phyloP scores from a whole-genome alignment of 2,113 vertebrate species.

The Asarcornis scutulata region DNA sequence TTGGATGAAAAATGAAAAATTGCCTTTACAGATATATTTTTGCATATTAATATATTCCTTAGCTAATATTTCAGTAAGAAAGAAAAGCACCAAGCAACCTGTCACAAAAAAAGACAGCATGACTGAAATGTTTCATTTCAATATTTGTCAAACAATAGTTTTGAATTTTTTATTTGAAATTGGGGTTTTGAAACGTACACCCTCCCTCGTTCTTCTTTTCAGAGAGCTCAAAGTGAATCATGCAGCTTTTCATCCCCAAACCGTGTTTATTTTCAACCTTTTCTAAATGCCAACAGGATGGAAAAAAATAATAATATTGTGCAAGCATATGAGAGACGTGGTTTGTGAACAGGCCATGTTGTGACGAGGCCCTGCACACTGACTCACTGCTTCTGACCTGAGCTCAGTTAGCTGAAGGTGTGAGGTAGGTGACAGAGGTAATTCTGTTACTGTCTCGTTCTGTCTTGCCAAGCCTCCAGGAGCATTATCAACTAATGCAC shows the following conservation, averaged over 20 bases:
- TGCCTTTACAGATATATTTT: neutral
- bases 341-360: neutral
- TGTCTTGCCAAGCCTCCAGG: neutral
- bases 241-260: neutral
- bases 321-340: neutral
- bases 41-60: slow-evolving; percentile 1
- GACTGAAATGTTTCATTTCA: slow-evolving; percentile 31
- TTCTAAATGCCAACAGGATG: neutral
- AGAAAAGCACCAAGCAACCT: neutral
- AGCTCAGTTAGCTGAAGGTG: rapidly evolving
- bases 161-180: neutral
- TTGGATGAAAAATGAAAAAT: neutral
- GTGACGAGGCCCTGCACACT: neutral
- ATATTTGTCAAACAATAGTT: neutral
- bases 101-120: neutral
- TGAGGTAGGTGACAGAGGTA: neutral
- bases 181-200: neutral
- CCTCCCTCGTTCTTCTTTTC: neutral
- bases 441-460: slow-evolving; percentile 16
- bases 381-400: neutral
- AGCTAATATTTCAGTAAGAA: neutral
- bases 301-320: neutral
- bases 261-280: neutral
- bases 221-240: neutral
- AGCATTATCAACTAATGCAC: neutral